Evolutionary conservation across 2,113 vertebrate genomes (phyloP), one percentile per base, ranked within the genome.

Genomic region (Andinoacara biseriatus): DNA sequence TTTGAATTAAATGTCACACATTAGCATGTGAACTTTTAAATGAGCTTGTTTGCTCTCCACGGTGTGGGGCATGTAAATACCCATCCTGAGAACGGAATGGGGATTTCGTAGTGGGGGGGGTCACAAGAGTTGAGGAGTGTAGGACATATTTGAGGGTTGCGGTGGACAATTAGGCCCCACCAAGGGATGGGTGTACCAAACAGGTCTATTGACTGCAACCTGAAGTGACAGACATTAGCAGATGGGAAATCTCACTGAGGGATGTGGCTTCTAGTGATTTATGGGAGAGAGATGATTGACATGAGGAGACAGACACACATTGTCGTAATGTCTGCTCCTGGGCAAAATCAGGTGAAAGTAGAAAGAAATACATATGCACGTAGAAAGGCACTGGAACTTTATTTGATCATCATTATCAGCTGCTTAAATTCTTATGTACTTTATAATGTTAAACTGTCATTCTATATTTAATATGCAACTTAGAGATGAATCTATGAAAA

Each of bases 1-100:
- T 96, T 96, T 96, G 96, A 94, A 96, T 96, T 96, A 96, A 96
- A 96, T 96, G 96, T 96, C 96, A 96, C 91, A 96, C 94, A 96
- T 96, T 96, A 96, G 96, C 96, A 96, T 96, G 94, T 96, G 96
- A 96, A 96, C 96, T 96, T 96, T 96, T 96, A 96, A 96, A 96
- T 96, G 95, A 96, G 96, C 96, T 96, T 96, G 96, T 96, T 96
- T 96, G 96, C 96, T 95, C 95, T 95, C 93, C 43, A 87, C 75
- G 89, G 94, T 93, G 94, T 87, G 92, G 89, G 94, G 85, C 95
- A 96, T 96, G 95, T 96, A 96, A 96, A 96, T 96, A 96, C 91
- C 90, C 93, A 90, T 93, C 91, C 91, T 93, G 93, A 95, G 93
- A 93, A 90, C 91, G 83, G 91, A 89, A 89, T 81, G 81, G 80